Percentiles rank a stretch among this genome's conserved stretches.
These are phyloP conservation scores for Ibycter americanus DNA, from an alignment of 2,797 vertebrate genomes.

Conservation along the genomic window DNA sequence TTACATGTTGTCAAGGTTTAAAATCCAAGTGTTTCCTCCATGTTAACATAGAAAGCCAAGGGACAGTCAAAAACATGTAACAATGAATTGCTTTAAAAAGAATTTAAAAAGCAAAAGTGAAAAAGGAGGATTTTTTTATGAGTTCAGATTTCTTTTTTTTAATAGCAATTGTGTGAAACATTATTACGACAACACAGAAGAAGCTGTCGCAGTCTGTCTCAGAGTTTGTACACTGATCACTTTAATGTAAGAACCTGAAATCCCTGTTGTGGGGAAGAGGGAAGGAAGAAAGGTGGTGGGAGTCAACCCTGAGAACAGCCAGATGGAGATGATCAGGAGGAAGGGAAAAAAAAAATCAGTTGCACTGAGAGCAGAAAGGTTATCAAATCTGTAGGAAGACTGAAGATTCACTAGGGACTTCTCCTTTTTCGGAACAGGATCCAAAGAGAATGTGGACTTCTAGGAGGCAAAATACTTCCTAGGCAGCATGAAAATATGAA, in stretches of 20 bases:
- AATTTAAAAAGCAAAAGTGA: slow-evolving; percentile 52
- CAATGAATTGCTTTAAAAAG: slow-evolving; percentile 47
- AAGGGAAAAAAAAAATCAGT: not conserved
- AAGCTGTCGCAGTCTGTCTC: slow-evolving; percentile 44
- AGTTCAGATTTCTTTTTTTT: slow-evolving; percentile 62
- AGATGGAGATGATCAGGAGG: not conserved
- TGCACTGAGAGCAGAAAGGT: not conserved
- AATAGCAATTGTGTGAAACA: slow-evolving; percentile 31
- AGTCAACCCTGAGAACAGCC: not conserved
- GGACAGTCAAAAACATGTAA: slow-evolving; percentile 72
- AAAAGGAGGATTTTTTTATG: slow-evolving; percentile 61
- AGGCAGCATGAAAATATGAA: slow-evolving; percentile 44
- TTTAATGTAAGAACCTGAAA: not conserved
- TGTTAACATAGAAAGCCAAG: not conserved
- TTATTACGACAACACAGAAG: not conserved
- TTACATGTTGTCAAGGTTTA: not conserved
- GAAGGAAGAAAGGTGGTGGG: not conserved
- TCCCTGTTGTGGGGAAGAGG: not conserved
- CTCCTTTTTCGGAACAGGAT: not conserved
- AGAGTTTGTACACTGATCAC: slow-evolving; percentile 65
- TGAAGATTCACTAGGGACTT: not conserved
- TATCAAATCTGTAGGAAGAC: not conserved
- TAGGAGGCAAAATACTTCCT: not conserved
- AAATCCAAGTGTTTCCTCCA: slow-evolving; percentile 27
- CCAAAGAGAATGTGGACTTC: not conserved